Conservation (phyloP, 2,113 vertebrate species). For the Eonycteris spelaea region DNA sequence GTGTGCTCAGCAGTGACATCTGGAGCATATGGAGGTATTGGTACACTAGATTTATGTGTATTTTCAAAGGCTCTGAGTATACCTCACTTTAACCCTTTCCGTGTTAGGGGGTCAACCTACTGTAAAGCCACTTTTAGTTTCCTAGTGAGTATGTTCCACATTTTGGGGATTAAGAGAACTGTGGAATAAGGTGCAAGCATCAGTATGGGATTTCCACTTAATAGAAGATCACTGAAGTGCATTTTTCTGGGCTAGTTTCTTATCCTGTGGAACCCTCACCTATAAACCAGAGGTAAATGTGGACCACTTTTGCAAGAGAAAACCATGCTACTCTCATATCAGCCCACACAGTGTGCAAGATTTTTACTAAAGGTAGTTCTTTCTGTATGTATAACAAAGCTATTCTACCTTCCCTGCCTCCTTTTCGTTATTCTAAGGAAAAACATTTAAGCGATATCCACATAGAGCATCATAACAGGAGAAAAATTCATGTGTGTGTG, state of each 20-base stretch:
- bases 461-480: background rate
- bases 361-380: background rate
- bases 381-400: background rate
- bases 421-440: background rate
- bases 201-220: slow-evolving; percentile 26
- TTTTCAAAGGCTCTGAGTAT: slow-evolving; percentile 37
- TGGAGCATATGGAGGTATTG: slow-evolving; percentile 3
- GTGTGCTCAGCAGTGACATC: background rate
- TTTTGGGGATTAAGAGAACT: background rate
- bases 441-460: background rate
- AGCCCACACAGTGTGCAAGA: background rate
- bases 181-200: background rate
- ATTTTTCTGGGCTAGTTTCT: slow-evolving; percentile 43
- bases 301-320: background rate
- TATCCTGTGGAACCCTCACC: background rate
- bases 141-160: background rate
- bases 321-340: background rate
- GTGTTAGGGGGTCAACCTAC: slow-evolving; percentile 8
- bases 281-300: slow-evolving; percentile 16
- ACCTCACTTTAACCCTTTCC: slow-evolving; percentile 31
- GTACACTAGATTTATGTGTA: slow-evolving; percentile 36
- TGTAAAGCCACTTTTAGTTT: slow-evolving; percentile 46
- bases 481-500: background rate
- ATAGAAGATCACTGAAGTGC: background rate
- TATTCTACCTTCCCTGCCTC: background rate